phyloP scores from a whole-genome alignment of 2,888 invertebrate species.

The Deroplatys truncata region DNA sequence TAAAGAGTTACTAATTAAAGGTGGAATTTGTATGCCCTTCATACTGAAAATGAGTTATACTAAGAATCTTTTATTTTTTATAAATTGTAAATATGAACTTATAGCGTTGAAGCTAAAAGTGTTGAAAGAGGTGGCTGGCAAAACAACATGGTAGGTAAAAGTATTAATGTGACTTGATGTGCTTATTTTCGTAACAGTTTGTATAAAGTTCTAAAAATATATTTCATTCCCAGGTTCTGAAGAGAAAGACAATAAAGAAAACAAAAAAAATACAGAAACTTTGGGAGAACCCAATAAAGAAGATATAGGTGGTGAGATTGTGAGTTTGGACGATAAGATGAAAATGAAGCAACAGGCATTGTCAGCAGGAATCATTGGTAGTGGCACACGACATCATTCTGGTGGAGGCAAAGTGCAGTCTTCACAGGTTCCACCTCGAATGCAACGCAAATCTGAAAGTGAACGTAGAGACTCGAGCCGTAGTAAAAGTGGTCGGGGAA shows the following conservation, averaged over 20 bases:
- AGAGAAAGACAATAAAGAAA: conserved; percentile 35
- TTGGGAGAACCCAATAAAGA: conserved; percentile 21
- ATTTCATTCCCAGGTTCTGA: conserved; percentile 22
- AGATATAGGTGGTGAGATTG: conserved; percentile 25
- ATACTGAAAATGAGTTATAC: neutral
- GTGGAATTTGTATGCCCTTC: neutral
- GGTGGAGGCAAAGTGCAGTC: conserved; percentile 17
- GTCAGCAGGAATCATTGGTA: conserved; percentile 60
- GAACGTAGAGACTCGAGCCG: conserved; percentile 26
- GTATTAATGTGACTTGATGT: neutral
- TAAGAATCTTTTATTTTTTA: neutral
- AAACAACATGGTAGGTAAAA: neutral
- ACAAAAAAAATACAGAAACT: conserved; percentile 31
- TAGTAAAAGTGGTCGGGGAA: conserved; percentile 23
- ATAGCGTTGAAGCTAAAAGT: neutral
- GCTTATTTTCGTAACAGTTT: neutral
- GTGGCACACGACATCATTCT: conserved; percentile 39
- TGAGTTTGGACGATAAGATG: conserved; percentile 51
- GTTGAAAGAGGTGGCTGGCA: neutral
- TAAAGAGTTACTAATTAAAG: neutral
- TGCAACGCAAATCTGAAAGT: conserved; percentile 29
- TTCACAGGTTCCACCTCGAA: conserved; percentile 29
- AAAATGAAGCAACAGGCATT: conserved; percentile 64
- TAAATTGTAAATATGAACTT: neutral
- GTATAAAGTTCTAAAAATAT: neutral